A percentile compares a stretch with the other conserved stretches of the same genome.
Evolutionary conservation across 2,888 invertebrate genomes (phyloP).

Genomic region (Prionchulus punctatus): DNA sequence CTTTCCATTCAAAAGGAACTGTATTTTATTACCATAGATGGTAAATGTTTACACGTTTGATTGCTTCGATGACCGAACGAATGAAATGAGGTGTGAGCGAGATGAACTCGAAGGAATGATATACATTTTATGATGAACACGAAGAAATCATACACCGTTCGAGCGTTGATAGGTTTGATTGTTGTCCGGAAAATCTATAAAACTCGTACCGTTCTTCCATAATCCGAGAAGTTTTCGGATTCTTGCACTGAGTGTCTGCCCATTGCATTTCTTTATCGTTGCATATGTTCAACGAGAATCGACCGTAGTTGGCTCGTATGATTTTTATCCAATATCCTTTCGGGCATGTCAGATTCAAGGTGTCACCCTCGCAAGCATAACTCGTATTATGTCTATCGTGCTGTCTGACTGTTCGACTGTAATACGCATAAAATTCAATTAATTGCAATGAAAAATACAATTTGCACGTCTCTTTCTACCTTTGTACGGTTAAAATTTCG

Average conservation of each 20-base stretch:
- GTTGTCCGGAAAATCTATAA: neutral
- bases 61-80: no score
- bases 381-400: slow-evolving; percentile 3
- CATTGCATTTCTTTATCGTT: slow-evolving; percentile 7
- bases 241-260: slow-evolving; percentile 8
- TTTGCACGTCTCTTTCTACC: no score
- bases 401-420: no score
- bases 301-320: slow-evolving; percentile 12
- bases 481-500: no score
- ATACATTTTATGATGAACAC: neutral
- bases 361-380: slow-evolving; percentile 10
- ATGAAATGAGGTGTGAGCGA: no score
- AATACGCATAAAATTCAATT: no score
- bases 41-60: no score
- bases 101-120: neutral
- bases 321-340: slow-evolving; percentile 7
- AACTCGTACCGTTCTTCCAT: slow-evolving; percentile 10
- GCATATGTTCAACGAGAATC: slow-evolving; percentile 11
- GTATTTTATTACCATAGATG: no score
- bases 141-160: neutral
- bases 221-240: neutral
- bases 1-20: no score
- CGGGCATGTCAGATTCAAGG: slow-evolving; percentile 3
- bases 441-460: no score
- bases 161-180: neutral